A percentile compares a stretch with the other conserved stretches of the same genome.
Evolutionary conservation across 2,797 vertebrate genomes (phyloP).

Genomic region (Siniperca scherzeri): DNA sequence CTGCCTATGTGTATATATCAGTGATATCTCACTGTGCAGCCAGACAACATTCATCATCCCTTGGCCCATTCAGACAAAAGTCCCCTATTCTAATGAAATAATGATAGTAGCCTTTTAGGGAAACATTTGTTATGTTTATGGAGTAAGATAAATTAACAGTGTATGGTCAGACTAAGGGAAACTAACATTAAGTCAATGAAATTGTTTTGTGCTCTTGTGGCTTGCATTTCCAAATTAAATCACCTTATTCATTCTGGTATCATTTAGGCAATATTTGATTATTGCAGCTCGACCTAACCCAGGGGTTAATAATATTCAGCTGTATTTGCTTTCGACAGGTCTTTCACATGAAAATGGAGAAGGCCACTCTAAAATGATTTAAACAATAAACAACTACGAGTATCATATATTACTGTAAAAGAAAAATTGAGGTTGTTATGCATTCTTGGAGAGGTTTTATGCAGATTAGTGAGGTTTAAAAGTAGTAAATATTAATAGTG

Average conservation of each 20-base stretch:
- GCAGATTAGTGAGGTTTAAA: background rate
- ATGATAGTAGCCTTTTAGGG: conserved; percentile 27
- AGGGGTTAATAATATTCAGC: background rate
- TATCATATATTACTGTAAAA: background rate
- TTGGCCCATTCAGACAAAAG: conserved; percentile 29
- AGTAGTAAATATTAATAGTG: background rate
- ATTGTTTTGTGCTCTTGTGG: background rate
- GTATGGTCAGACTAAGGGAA: conserved; percentile 1
- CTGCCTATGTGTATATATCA: conserved; percentile 50
- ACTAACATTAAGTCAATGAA: conserved; percentile 4
- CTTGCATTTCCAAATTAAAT: conserved; percentile 15
- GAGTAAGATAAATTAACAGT: conserved; percentile 11
- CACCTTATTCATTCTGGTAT: background rate
- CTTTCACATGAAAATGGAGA: conserved; percentile 8
- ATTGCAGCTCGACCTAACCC: background rate
- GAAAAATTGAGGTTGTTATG: background rate
- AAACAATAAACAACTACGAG: background rate
- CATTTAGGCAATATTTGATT: background rate
- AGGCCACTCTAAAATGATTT: background rate
- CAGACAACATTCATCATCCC: conserved; percentile 53
- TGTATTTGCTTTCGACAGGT: background rate
- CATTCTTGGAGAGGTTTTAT: background rate
- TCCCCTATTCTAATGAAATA: conserved; percentile 54
- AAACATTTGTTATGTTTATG: conserved; percentile 51
- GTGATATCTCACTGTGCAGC: conserved; percentile 56